phyloP scores from a whole-genome alignment of 2,888 invertebrate species.

The Gerris lacustris region DNA sequence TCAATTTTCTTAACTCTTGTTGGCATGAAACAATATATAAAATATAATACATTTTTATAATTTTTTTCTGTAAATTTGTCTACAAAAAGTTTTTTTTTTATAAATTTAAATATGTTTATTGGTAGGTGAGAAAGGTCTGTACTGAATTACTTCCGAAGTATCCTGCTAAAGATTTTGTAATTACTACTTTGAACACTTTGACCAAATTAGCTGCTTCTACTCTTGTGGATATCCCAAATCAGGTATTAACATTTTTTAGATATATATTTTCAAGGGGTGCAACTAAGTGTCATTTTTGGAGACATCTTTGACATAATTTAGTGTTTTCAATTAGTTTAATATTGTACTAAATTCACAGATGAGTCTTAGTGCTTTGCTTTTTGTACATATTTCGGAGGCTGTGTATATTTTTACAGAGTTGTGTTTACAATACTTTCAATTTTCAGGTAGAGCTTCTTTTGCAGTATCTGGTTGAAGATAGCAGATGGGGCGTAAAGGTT shows the following conservation, averaged over 20 bases:
- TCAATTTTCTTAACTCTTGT: conserved; percentile 3
- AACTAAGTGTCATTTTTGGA: too few relatives aligned
- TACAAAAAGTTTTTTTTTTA: neutral
- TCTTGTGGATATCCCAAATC: conserved; percentile 78
- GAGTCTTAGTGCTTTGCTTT: too few relatives aligned
- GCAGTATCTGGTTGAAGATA: conserved; percentile 54
- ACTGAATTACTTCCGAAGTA: conserved; percentile 60
- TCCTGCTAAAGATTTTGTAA: conserved; percentile 65
- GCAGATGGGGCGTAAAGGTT: conserved; percentile 55
- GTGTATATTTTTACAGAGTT: too few relatives aligned
- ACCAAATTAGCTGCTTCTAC: conserved; percentile 80
- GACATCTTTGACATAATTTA: too few relatives aligned
- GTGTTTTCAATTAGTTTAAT: too few relatives aligned
- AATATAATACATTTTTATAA: neutral
- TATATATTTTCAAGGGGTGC: too few relatives aligned
- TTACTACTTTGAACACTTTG: conserved; percentile 71
- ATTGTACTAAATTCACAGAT: too few relatives aligned
- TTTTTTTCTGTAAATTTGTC: neutral
- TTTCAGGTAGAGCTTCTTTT: conserved; percentile 45
- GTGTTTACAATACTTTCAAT: neutral
- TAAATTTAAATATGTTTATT: neutral
- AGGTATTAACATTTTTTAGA: conserved; percentile 43
- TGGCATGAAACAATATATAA: neutral
- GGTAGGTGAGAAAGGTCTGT: conserved; percentile 58
- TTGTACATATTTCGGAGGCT: too few relatives aligned